A percentile compares a stretch with the other conserved stretches of the same genome.
These are phyloP conservation scores for Calameuta filiformis DNA, from an alignment of 2,888 invertebrate species.

Conservation along the genomic window DNA sequence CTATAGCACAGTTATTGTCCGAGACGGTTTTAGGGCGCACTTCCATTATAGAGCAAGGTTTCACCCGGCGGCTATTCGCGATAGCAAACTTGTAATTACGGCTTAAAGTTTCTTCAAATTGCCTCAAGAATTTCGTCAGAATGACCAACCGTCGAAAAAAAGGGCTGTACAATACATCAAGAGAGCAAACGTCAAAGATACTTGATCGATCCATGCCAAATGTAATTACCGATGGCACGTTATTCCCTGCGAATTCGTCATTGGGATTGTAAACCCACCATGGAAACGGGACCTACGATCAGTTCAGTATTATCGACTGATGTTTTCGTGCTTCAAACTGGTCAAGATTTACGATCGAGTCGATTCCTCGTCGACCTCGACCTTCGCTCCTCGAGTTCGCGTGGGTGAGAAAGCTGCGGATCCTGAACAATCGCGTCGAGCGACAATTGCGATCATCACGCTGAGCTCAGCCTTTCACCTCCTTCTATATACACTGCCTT, in stretches of 20 bases:
- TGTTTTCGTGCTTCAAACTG: not conserved
- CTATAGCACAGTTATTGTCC: slow-evolving; percentile 44
- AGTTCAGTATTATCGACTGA: not conserved
- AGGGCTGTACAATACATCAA: not conserved
- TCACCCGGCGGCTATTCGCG: slow-evolving; percentile 28
- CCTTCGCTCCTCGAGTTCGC: not conserved
- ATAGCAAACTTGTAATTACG: not conserved
- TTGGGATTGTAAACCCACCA: not conserved
- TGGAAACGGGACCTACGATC: not conserved
- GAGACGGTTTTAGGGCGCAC: slow-evolving; percentile 36
- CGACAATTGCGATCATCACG: not conserved
- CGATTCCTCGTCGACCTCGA: not conserved
- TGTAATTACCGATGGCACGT: not conserved
- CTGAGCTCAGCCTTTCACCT: not conserved
- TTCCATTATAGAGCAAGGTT: slow-evolving; percentile 34
- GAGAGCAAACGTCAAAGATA: not conserved
- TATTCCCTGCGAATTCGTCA: not conserved
- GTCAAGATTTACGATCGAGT: not conserved
- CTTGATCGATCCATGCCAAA: not conserved
- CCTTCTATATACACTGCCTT: not conserved
- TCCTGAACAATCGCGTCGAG: not conserved
- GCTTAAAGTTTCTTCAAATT: not conserved
- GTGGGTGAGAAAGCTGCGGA: not conserved
- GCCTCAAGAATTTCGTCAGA: not conserved
- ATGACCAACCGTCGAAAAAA: not conserved